Evolutionary conservation across 2,888 invertebrate genomes (phyloP).

Genomic region (Graphium colonna): DNA sequence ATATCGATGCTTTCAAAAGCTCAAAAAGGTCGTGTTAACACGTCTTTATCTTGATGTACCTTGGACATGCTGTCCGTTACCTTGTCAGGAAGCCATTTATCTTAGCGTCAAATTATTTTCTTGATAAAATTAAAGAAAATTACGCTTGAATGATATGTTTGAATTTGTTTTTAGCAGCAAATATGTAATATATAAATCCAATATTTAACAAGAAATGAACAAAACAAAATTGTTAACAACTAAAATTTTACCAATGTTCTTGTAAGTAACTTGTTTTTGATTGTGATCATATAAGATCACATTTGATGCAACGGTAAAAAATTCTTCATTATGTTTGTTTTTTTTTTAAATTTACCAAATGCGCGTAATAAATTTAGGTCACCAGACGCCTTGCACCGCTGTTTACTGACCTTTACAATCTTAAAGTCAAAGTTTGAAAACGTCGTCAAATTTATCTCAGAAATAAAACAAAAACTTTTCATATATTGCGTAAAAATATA

Average conservation of each 20-base stretch:
- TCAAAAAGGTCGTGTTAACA: neutral
- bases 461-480: neutral
- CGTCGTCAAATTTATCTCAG: conserved; percentile 9
- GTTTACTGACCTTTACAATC: conserved; percentile 11
- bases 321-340: neutral
- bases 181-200: neutral
- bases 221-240: too few species aligned
- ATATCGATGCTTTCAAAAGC: conserved; percentile 17
- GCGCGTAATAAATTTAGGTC: neutral
- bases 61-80: too few species aligned
- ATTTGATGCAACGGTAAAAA: neutral
- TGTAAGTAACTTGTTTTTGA: too few species aligned
- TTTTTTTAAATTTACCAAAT: neutral
- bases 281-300: neutral
- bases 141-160: neutral
- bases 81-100: too few species aligned
- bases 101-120: too few species aligned
- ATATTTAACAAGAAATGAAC: neutral
- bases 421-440: conserved; percentile 16
- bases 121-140: neutral
- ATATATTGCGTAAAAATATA: neutral
- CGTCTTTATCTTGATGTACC: too few species aligned
- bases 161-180: neutral
- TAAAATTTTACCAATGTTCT: too few species aligned
- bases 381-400: neutral